Evolutionary conservation across 1,140 invertebrate genomes (phyloP).

Genomic region (Lerema accius): DNA sequence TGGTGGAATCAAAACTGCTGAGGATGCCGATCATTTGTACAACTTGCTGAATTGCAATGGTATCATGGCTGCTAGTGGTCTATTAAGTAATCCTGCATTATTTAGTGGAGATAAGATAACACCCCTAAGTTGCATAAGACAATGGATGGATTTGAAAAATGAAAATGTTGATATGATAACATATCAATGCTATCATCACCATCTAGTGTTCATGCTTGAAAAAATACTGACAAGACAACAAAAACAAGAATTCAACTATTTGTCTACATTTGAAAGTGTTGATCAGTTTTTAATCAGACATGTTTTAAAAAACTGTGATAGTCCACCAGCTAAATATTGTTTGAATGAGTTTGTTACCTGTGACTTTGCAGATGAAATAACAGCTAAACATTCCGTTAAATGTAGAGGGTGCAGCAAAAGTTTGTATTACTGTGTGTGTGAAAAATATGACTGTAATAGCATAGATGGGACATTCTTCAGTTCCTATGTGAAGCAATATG

Average conservation of each 20-base stretch:
- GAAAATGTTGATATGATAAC: slow-evolving; percentile 81
- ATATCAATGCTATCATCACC: slow-evolving; percentile 95
- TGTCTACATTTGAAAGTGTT: slow-evolving; percentile 87
- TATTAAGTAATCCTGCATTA: slow-evolving; percentile 95
- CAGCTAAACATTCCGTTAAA: slow-evolving; percentile 62
- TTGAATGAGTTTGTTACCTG: slow-evolving; percentile 63
- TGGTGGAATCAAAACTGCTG: slow-evolving; percentile 91
- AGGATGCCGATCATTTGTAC: slow-evolving; percentile 87
- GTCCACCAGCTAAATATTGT: slow-evolving; percentile 55
- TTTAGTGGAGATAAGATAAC: slow-evolving; percentile 89
- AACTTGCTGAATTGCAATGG: slow-evolving; percentile 89
- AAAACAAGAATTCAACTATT: slow-evolving; percentile 90
- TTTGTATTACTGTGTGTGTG: slow-evolving; percentile 64
- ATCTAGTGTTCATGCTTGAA: slow-evolving; percentile 97
- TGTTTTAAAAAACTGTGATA: slow-evolving; percentile 76
- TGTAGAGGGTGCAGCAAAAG: slow-evolving; percentile 70
- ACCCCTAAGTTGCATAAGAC: slow-evolving; percentile 90
- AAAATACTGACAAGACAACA: slow-evolving; percentile 88
- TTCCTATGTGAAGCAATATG: slow-evolving; percentile 57
- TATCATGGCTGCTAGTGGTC: slow-evolving; percentile 94
- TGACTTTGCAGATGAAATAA: slow-evolving; percentile 65
- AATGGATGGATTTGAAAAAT: slow-evolving; percentile 92
- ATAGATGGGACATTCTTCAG: slow-evolving; percentile 63
- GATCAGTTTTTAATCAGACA: slow-evolving; percentile 87
- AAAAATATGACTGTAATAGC: slow-evolving; percentile 59